Percentiles rank a stretch among this genome's conserved stretches.
These are phyloP conservation scores for Nannobrachium achirus DNA, from an alignment of 2,113 vertebrate genomes.

Conservation along the genomic window DNA sequence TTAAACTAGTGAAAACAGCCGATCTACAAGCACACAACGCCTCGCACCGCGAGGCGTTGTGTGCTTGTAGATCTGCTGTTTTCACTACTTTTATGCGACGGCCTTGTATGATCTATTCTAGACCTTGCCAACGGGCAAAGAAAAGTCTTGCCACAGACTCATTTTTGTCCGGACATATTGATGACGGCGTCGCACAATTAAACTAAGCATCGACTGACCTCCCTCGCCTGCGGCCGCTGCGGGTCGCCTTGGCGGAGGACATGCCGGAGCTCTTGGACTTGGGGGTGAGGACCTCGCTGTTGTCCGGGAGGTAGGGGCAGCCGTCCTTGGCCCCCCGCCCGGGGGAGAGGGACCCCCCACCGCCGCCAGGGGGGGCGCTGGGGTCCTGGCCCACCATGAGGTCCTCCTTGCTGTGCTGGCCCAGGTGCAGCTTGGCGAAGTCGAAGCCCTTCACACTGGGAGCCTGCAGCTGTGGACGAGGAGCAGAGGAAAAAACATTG, in stretches of 20 bases:
- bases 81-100: no score
- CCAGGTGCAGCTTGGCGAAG: constrained; percentile 97
- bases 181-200: no score
- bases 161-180: no score
- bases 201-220: constrained; percentile 82
- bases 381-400: constrained; percentile 93
- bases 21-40: no score
- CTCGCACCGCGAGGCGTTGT: no score
- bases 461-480: constrained; percentile 86
- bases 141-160: no score
- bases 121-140: no score
- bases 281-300: constrained; percentile 88
- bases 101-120: no score
- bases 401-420: constrained; percentile 96
- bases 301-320: constrained; percentile 84
- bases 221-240: constrained; percentile 83
- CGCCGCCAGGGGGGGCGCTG: constrained; percentile 56
- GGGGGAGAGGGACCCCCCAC: constrained; percentile 75
- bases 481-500: background rate
- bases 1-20: no score
- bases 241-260: constrained; percentile 84
- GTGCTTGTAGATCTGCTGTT: no score
- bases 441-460: constrained; percentile 98
- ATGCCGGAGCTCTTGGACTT: constrained; percentile 80
- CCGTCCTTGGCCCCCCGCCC: constrained; percentile 85